phyloP scores from a whole-genome alignment of 2,888 invertebrate genomes.

The Drosophila emarginata region DNA sequence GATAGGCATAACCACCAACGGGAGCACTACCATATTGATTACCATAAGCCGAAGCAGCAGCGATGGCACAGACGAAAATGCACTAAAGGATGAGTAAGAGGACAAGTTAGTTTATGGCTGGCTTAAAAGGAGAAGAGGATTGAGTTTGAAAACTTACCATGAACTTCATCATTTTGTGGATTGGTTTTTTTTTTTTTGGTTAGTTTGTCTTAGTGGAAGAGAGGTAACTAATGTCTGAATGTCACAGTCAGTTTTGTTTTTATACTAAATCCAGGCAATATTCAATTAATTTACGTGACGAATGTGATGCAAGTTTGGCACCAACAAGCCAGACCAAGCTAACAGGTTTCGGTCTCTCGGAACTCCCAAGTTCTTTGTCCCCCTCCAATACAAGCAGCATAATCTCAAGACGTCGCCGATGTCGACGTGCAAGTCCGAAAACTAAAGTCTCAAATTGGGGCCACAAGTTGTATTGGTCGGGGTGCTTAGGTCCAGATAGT shows the following conservation, averaged over 20 bases:
- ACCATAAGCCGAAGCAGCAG: slow-evolving; percentile 52
- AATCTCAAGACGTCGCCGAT: slow-evolving; percentile 67
- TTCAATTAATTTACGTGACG: slow-evolving; percentile 58
- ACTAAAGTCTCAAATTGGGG: slow-evolving; percentile 47
- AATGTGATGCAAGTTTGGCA: slow-evolving; percentile 63
- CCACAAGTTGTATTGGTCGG: not conserved
- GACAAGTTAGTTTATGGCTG: not conserved
- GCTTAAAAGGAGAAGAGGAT: not conserved
- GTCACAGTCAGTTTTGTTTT: slow-evolving; percentile 52
- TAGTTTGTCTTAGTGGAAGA: slow-evolving; percentile 52
- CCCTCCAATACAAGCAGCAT: slow-evolving; percentile 24
- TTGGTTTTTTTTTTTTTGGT: slow-evolving; percentile 27
- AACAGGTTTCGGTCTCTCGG: too few relatives aligned
- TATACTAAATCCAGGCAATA: slow-evolving; percentile 67
- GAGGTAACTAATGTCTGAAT: slow-evolving; percentile 63
- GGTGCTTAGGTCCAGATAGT: slow-evolving; percentile 61
- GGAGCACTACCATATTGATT: slow-evolving; percentile 41
- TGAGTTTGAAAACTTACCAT: slow-evolving; percentile 58
- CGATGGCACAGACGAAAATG: slow-evolving; percentile 63
- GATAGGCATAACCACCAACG: slow-evolving; percentile 59
- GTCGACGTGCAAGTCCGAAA: slow-evolving; percentile 49
- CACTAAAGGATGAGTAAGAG: slow-evolving; percentile 36
- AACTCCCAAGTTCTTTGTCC: not conserved
- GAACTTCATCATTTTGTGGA: slow-evolving; percentile 62
- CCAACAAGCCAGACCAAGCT: slow-evolving; percentile 29